Percentiles rank a stretch among this genome's conserved stretches.
Conservation (phyloP, 2,113 vertebrate genomes). For the Marmota monax region DNA sequence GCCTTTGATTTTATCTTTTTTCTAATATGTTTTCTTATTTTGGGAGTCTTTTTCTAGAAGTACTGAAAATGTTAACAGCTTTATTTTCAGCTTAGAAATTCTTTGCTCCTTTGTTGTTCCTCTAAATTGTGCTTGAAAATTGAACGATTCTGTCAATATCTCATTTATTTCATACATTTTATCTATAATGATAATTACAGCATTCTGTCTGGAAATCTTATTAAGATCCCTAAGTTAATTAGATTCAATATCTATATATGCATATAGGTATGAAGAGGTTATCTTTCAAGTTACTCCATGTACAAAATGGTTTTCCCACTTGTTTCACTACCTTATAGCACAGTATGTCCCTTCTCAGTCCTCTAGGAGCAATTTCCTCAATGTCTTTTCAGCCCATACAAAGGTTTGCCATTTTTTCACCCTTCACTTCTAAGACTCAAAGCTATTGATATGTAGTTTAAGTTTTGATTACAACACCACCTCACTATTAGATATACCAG, state of each 20-base stretch:
- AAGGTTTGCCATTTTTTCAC: background rate
- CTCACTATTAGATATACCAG: background rate
- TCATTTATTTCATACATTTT: background rate
- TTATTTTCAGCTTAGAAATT: background rate
- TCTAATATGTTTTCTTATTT: background rate
- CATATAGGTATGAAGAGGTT: background rate
- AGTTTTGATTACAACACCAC: background rate
- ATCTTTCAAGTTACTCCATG: background rate
- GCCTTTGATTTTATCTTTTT: background rate
- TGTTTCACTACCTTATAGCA: background rate
- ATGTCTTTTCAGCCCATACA: background rate
- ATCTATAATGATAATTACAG: background rate
- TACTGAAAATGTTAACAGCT: background rate
- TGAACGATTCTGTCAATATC: background rate
- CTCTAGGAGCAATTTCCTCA: background rate
- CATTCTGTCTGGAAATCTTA: constrained; percentile 12
- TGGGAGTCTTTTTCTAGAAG: background rate
- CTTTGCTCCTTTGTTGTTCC: background rate
- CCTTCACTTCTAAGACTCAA: background rate
- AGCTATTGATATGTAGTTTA: background rate
- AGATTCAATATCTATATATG: background rate
- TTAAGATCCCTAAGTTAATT: background rate
- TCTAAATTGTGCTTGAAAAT: background rate
- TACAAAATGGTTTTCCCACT: background rate
- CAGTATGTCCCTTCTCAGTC: background rate